Percentiles rank a stretch among this genome's conserved stretches.
Evolutionary conservation across 2,888 invertebrate species (phyloP).

Genomic region (Drosophila austrosaltans): DNA sequence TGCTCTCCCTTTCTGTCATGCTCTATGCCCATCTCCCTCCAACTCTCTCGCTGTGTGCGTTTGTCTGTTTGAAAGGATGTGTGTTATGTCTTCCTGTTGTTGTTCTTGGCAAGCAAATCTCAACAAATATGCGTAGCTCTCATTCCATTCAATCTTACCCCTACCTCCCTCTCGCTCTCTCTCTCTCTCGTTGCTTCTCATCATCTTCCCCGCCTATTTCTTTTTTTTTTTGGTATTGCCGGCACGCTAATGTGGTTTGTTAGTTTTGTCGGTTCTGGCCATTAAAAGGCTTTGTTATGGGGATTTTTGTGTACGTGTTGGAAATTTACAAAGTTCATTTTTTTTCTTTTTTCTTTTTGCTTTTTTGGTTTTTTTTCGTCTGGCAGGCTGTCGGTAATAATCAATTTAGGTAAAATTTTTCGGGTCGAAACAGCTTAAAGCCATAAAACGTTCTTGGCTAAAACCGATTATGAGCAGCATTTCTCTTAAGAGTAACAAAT

Average conservation of each 20-base stretch:
- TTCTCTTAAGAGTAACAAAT: constrained; percentile 60
- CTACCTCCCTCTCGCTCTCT: no score
- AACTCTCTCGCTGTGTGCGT: constrained; percentile 2
- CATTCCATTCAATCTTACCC: neutral
- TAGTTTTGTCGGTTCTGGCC: constrained; percentile 73
- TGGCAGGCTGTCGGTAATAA: constrained; percentile 56
- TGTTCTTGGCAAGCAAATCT: constrained; percentile 56
- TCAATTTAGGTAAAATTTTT: constrained; percentile 73
- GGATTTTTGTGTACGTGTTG: constrained; percentile 78
- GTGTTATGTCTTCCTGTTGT: constrained; percentile 66
- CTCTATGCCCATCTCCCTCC: neutral
- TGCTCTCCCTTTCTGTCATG: neutral
- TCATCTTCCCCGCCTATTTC: neutral
- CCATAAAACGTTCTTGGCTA: constrained; percentile 60
- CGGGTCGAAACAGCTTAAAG: constrained; percentile 72
- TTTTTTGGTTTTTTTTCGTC: neutral
- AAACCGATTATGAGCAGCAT: constrained; percentile 61
- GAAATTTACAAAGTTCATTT: constrained; percentile 69
- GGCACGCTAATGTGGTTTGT: constrained; percentile 74
- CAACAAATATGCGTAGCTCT: constrained; percentile 65
- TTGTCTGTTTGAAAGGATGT: constrained; percentile 47
- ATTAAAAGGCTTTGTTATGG: constrained; percentile 77
- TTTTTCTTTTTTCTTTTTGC: neutral
- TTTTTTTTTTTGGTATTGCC: neutral
- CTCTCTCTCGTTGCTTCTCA: neutral